Percentiles rank a stretch among this genome's conserved stretches.
Evolutionary conservation across 2,888 invertebrate species (phyloP).

Genomic region (Sarcophaga caerulescens): DNA sequence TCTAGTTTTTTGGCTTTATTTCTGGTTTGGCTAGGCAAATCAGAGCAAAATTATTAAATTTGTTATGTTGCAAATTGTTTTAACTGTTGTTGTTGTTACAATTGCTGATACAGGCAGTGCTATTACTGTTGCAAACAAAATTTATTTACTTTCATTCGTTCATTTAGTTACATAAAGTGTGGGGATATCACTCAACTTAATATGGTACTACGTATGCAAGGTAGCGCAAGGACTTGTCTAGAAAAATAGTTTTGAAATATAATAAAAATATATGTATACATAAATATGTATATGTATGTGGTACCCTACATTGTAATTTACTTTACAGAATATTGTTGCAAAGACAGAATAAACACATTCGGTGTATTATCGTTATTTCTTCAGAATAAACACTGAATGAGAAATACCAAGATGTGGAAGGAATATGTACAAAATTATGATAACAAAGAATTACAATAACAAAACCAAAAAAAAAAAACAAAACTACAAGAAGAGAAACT

Average conservation of each 20-base stretch:
- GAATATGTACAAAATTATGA: no score
- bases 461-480: no score
- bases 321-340: not conserved
- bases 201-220: no score
- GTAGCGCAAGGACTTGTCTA: no score
- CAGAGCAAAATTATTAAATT: constrained; percentile 45
- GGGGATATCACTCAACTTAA: no score
- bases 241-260: no score
- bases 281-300: not conserved
- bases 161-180: not conserved
- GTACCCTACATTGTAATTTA: not conserved
- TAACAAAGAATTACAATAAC: no score
- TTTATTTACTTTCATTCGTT: constrained; percentile 21
- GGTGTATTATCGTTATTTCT: no score
- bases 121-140: no score
- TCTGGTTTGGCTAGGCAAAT: not conserved
- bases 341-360: not conserved
- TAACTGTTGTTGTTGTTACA: constrained; percentile 16
- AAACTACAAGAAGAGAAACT: no score
- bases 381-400: no score
- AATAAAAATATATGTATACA: not conserved
- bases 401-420: no score
- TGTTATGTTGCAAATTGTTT: constrained; percentile 36
- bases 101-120: not conserved
- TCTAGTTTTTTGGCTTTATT: constrained; percentile 1